A percentile compares a stretch with the other conserved stretches of the same genome.
Evolutionary conservation across 2,113 vertebrate genomes (phyloP).

Genomic region (Hoplias malabaricus): DNA sequence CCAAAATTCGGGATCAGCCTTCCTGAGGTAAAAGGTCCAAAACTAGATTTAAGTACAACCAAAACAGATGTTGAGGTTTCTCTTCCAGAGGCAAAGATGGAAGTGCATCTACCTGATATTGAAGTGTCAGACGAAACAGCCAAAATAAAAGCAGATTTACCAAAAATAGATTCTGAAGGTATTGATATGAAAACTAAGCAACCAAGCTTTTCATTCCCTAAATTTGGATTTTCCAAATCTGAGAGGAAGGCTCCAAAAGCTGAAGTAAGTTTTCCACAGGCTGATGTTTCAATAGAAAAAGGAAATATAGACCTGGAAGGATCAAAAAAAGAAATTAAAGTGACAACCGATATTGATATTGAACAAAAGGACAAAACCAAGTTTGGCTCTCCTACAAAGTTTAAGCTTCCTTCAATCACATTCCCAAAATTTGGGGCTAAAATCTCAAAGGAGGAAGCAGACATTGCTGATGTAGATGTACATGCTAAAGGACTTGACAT

Average conservation of each 20-base stretch:
- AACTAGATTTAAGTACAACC: neutral
- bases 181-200: slow-evolving; percentile 34
- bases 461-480: neutral
- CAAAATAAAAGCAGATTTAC: too few relatives aligned
- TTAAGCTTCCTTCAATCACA: slow-evolving; percentile 55
- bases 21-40: slow-evolving; percentile 36
- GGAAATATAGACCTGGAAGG: neutral
- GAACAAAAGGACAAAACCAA: neutral
- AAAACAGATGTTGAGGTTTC: neutral
- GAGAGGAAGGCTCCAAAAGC: slow-evolving; percentile 8
- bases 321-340: neutral
- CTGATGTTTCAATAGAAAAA: slow-evolving; percentile 14
- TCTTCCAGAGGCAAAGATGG: slow-evolving; percentile 23
- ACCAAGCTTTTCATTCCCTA: slow-evolving; percentile 36
- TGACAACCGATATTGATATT: neutral
- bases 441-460: neutral
- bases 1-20: slow-evolving; percentile 33
- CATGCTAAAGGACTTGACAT: slow-evolving; percentile 8
- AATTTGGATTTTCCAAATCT: slow-evolving; percentile 40
- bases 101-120: neutral
- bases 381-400: slow-evolving; percentile 41
- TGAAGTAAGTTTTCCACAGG: slow-evolving; percentile 4
- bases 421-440: slow-evolving; percentile 53
- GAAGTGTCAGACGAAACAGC: neutral
- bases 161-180: slow-evolving; percentile 36